A percentile compares a stretch with the other conserved stretches of the same genome.
phyloP scores from a whole-genome alignment of 2,888 invertebrate genomes.

The Catocala sponsa region DNA sequence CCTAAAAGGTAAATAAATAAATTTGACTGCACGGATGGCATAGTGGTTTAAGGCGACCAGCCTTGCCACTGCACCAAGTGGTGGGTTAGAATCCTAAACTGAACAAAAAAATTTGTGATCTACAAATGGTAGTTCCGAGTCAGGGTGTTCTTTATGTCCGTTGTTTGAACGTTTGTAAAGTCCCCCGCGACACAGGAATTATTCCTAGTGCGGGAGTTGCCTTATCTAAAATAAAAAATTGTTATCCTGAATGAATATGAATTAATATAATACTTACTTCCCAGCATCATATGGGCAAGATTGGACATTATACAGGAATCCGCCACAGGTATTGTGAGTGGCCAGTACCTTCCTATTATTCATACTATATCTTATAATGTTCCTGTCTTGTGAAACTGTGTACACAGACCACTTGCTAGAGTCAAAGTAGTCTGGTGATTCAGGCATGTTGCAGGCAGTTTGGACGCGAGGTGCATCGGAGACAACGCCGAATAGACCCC shows the following conservation, averaged over 20 bases:
- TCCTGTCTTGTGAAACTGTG: slow-evolving; percentile 89
- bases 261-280: slow-evolving; percentile 76
- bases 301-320: slow-evolving; percentile 89
- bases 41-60: too few species aligned
- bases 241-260: too few species aligned
- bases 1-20: too few species aligned
- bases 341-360: slow-evolving; percentile 65
- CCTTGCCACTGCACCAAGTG: too few species aligned
- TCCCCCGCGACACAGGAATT: too few species aligned
- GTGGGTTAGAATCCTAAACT: too few species aligned
- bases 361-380: slow-evolving; percentile 84
- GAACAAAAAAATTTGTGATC: too few species aligned
- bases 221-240: background rate
- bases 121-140: too few species aligned
- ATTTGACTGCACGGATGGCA: too few species aligned
- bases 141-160: too few species aligned
- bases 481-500: slow-evolving; percentile 89
- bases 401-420: slow-evolving; percentile 78
- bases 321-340: slow-evolving; percentile 89
- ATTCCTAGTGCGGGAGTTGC: too few species aligned
- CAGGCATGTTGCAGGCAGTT: slow-evolving; percentile 16
- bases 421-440: background rate
- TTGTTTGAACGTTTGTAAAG: too few species aligned
- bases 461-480: slow-evolving; percentile 74
- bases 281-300: slow-evolving; percentile 91